Evolutionary conservation across 2,113 vertebrate genomes (phyloP).

Genomic region (Mellivora capensis): DNA sequence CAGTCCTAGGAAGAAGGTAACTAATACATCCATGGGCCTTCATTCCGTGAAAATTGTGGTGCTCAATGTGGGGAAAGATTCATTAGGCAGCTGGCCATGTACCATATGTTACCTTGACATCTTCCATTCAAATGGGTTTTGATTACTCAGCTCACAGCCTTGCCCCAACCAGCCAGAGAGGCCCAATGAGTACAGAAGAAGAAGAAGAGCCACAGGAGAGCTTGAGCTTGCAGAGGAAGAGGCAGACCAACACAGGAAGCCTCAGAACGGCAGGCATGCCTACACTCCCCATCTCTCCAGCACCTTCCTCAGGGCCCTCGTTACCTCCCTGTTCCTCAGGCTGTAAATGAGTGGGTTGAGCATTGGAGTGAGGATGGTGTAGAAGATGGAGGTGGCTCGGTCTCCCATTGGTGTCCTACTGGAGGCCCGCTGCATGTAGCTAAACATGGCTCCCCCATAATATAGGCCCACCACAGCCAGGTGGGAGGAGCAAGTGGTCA

Average conservation of each 20-base stretch:
- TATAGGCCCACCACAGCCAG: background rate
- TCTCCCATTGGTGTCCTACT: background rate
- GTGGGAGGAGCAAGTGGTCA: conserved; percentile 45
- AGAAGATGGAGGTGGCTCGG: conserved; percentile 46
- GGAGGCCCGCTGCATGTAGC: conserved; percentile 5
- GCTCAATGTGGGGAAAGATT: background rate
- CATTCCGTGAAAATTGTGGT: background rate
- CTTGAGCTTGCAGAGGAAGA: background rate
- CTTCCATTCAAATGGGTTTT: background rate
- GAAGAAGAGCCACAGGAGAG: background rate
- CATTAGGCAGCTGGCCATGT: background rate
- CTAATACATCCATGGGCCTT: background rate
- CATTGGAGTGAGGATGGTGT: conserved; percentile 25
- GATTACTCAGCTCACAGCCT: background rate
- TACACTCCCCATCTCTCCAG: background rate
- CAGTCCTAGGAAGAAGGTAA: background rate
- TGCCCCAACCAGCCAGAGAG: background rate
- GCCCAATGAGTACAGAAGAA: background rate
- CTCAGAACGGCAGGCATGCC: background rate
- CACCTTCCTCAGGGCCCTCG: conserved; percentile 22
- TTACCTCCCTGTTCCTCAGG: conserved; percentile 41
- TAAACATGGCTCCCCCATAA: conserved; percentile 22
- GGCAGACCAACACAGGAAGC: background rate
- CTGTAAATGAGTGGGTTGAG: conserved; percentile 41
- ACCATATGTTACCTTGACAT: background rate